Evolutionary conservation across 2,888 invertebrate genomes (phyloP).

Genomic region (Apodemia zela): DNA sequence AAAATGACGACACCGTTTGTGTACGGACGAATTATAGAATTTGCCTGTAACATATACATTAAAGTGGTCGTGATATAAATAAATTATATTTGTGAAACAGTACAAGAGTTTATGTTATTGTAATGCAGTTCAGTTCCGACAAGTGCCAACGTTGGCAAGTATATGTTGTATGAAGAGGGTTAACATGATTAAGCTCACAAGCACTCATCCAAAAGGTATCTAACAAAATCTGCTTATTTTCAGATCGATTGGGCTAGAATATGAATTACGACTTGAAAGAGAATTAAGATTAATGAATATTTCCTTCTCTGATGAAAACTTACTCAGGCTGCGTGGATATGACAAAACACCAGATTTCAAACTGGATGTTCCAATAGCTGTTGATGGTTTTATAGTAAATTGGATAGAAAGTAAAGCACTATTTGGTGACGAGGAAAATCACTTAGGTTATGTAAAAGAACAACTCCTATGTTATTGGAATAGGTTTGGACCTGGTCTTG

Average conservation of each 20-base stretch:
- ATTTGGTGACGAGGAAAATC: slow-evolving; percentile 93
- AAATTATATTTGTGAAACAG: no score
- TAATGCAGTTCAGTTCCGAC: no score
- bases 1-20: no score
- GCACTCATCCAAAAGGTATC: no score
- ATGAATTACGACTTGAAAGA: slow-evolving; percentile 87
- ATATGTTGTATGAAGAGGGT: no score
- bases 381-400: slow-evolving; percentile 91
- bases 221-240: not conserved
- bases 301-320: slow-evolving; percentile 85
- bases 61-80: no score
- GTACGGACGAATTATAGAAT: no score
- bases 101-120: no score
- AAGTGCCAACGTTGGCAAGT: no score
- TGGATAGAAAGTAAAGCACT: slow-evolving; percentile 98
- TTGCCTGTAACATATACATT: no score
- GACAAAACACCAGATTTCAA: slow-evolving; percentile 98
- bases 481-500: slow-evolving; percentile 95
- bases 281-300: slow-evolving; percentile 75
- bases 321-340: slow-evolving; percentile 90
- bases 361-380: slow-evolving; percentile 92
- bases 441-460: slow-evolving; percentile 89
- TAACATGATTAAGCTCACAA: no score
- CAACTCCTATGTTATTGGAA: slow-evolving; percentile 95
- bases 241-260: slow-evolving; percentile 89